These are phyloP conservation scores for Hybos culiciformis DNA, from an alignment of 2,888 invertebrate genomes.

Conservation along the genomic window DNA sequence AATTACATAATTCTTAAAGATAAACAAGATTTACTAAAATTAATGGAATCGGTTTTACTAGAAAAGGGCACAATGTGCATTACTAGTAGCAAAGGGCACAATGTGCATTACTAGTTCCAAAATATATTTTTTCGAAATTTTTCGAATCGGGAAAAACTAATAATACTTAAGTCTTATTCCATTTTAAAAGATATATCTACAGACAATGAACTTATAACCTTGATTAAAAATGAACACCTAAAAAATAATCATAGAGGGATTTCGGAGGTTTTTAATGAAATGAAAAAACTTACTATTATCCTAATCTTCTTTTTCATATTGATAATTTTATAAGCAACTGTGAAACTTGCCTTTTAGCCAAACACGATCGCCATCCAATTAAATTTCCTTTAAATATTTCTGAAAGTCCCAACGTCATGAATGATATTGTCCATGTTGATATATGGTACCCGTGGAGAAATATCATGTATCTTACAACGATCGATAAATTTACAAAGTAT, in stretches of 20 bases:
- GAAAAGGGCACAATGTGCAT: constrained; percentile 4
- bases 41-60: constrained; percentile 1
- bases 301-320: not conserved
- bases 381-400: not conserved
- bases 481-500: constrained; percentile 3
- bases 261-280: not conserved
- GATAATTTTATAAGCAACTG: not conserved
- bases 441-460: constrained; percentile 4
- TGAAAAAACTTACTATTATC: constrained; percentile 1
- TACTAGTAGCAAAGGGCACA: not conserved
- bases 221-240: not conserved
- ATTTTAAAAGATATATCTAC: constrained; percentile 1
- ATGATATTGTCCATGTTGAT: constrained; percentile 3
- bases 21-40: not conserved
- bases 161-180: constrained; percentile 4
- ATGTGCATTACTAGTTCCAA: not conserved
- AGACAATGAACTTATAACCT: constrained; percentile 1
- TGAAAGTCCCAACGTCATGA: not conserved
- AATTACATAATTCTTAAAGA: not conserved
- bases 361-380: constrained; percentile 3
- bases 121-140: no score
- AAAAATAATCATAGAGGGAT: constrained; percentile 3
- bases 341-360: constrained; percentile 1
- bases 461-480: constrained; percentile 3
- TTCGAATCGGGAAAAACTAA: constrained; percentile 2